Percentiles rank a stretch among this genome's conserved stretches.
Conservation (phyloP, 2,888 invertebrate species). For the Nymphalis urticae region DNA sequence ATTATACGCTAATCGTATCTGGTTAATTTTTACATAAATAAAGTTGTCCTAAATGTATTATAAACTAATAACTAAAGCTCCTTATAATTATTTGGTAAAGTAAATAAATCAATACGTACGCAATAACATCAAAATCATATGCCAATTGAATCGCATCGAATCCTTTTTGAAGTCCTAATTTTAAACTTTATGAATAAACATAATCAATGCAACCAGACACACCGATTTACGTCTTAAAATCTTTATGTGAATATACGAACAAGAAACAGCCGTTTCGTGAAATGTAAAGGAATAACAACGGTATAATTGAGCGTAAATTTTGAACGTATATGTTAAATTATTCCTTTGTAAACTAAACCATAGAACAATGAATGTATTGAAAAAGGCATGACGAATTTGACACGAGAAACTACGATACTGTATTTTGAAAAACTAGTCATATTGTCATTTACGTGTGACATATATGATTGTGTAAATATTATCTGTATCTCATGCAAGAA, state of each 20-base stretch:
- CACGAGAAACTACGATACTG: too few species aligned
- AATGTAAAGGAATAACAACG: constrained; percentile 14
- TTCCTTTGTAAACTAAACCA: neutral
- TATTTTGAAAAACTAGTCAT: too few species aligned
- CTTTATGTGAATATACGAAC: constrained; percentile 19
- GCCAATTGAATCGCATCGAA: neutral
- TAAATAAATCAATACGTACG: neutral
- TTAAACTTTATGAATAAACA: constrained; percentile 16
- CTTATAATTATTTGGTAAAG: too few species aligned
- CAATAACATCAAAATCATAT: neutral
- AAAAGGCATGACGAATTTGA: too few species aligned
- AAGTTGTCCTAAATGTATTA: too few species aligned
- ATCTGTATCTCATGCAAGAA: too few species aligned
- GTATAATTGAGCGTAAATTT: constrained; percentile 16
- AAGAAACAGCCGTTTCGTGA: constrained; percentile 16
- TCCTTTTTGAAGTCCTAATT: constrained; percentile 25
- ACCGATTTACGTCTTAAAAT: constrained; percentile 12
- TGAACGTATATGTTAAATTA: constrained; percentile 15
- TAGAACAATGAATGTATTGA: neutral
- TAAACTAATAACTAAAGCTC: too few species aligned
- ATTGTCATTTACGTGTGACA: too few species aligned
- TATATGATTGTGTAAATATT: too few species aligned
- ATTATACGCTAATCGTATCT: too few species aligned
- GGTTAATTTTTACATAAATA: too few species aligned
- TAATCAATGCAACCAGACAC: constrained; percentile 11